Evolutionary conservation across 2,797 vertebrate genomes (phyloP).

Genomic region (Benthosema pterotum): DNA sequence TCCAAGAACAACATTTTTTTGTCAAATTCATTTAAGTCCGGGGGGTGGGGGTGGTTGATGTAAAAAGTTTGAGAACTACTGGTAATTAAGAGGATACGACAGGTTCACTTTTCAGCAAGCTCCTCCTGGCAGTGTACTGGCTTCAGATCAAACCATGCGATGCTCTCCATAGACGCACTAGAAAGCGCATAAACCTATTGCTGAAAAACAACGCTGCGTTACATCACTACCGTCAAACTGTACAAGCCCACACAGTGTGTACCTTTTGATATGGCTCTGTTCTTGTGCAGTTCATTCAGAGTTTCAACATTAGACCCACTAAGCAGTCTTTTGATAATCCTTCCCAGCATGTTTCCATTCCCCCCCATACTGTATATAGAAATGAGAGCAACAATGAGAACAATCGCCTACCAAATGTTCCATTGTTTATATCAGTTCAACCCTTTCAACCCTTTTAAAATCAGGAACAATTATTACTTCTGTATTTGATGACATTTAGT

Average conservation of each 20-base stretch:
- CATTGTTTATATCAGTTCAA: too few species aligned
- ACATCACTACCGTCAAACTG: constrained; percentile 46
- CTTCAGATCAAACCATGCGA: neutral
- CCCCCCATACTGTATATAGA: constrained; percentile 31
- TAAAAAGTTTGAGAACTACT: too few species aligned
- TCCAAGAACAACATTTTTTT: too few species aligned
- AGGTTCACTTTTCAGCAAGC: too few species aligned
- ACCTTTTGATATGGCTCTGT: constrained; percentile 40
- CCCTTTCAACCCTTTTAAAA: too few species aligned
- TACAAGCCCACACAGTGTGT: constrained; percentile 39
- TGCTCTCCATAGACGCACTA: constrained; percentile 8
- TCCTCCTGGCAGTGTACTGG: too few species aligned
- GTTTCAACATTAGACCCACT: constrained; percentile 35
- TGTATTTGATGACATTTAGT: too few species aligned
- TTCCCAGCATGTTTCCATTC: constrained; percentile 37
- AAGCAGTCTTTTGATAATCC: constrained; percentile 61
- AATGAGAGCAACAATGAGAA: constrained; percentile 10
- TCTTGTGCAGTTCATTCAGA: constrained; percentile 51
- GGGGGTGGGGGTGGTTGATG: too few species aligned
- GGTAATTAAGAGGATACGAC: too few species aligned
- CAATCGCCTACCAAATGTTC: too few species aligned
- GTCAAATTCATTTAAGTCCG: too few species aligned
- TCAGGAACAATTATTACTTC: too few species aligned
- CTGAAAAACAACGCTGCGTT: constrained; percentile 52
- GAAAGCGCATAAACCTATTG: constrained; percentile 41